Evolutionary conservation across 2,797 vertebrate species (phyloP).

Genomic region (Emys orbicularis): DNA sequence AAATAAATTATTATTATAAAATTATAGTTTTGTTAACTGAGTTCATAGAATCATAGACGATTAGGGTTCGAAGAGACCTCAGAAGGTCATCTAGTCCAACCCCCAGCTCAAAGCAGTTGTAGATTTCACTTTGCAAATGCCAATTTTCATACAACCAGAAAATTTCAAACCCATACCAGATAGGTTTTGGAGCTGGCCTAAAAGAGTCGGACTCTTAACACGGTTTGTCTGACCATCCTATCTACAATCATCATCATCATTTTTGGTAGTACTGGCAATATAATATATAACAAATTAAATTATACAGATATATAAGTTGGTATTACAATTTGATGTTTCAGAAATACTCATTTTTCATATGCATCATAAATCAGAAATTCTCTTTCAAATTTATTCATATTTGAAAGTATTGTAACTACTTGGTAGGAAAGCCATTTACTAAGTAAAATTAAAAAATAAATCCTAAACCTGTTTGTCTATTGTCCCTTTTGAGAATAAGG

Average conservation of each 20-base stretch:
- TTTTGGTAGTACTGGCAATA: neutral
- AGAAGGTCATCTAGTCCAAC: no score
- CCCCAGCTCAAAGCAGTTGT: no score
- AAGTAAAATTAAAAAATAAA: neutral
- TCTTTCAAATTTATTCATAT: neutral
- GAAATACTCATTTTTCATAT: neutral
- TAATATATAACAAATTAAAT: neutral
- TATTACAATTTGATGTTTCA: neutral
- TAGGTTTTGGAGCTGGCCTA: neutral
- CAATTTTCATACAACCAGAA: neutral
- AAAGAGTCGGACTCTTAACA: neutral
- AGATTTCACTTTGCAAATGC: neutral
- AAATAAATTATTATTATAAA: neutral
- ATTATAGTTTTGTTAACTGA: neutral
- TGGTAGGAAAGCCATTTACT: fast-evolving
- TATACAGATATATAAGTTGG: fast-evolving
- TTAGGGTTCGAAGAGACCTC: no score
- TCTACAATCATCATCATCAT: neutral
- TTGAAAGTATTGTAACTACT: neutral
- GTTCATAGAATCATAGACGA: neutral
- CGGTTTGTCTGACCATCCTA: neutral
- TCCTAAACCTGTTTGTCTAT: neutral
- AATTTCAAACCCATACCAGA: neutral
- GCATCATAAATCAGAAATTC: neutral
- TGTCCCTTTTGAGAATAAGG: neutral